Conservation (phyloP, 2,113 vertebrate species). For the Miniopterus natalensis region DNA sequence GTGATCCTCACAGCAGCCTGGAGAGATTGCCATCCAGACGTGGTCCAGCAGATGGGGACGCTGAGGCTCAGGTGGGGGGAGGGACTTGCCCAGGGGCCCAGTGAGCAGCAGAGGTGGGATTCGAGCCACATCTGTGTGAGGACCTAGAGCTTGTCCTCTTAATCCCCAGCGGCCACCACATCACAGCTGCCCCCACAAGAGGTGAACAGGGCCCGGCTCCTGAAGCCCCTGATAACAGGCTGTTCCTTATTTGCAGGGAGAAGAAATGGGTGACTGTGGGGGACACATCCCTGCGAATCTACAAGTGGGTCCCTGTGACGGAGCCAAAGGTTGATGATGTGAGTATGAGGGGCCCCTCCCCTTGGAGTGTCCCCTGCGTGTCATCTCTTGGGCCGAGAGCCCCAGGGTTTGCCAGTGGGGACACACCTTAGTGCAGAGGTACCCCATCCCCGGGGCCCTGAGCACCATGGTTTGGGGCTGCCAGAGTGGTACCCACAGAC, state of each 20-base stretch:
- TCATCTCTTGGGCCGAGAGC: not conserved
- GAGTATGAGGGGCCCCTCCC: slow-evolving; percentile 84
- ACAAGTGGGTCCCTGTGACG: slow-evolving; percentile 99
- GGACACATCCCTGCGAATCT: slow-evolving; percentile 98
- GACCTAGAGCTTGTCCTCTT: not conserved
- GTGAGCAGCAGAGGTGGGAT: not conserved
- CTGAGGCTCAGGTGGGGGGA: not conserved
- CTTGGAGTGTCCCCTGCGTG: not conserved
- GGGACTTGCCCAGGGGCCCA: not conserved
- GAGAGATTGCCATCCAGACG: accelerated
- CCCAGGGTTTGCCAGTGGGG: no score
- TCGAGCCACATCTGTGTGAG: not conserved
- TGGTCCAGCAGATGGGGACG: not conserved
- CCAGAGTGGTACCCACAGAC: accelerated
- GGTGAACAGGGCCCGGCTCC: not conserved
- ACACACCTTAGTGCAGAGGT: not conserved
- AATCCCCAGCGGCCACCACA: accelerated
- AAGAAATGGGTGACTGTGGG: slow-evolving; percentile 99
- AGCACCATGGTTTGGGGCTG: not conserved
- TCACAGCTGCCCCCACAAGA: not conserved
- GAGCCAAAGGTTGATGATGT: slow-evolving; percentile 98
- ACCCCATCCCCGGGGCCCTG: not conserved
- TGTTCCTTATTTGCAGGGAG: slow-evolving; percentile 90
- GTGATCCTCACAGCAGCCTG: accelerated
- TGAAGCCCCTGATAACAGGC: not conserved